Percentiles rank a stretch among this genome's conserved stretches.
phyloP scores from a whole-genome alignment of 2,113 vertebrate species.

The Chaetodon auriga region DNA sequence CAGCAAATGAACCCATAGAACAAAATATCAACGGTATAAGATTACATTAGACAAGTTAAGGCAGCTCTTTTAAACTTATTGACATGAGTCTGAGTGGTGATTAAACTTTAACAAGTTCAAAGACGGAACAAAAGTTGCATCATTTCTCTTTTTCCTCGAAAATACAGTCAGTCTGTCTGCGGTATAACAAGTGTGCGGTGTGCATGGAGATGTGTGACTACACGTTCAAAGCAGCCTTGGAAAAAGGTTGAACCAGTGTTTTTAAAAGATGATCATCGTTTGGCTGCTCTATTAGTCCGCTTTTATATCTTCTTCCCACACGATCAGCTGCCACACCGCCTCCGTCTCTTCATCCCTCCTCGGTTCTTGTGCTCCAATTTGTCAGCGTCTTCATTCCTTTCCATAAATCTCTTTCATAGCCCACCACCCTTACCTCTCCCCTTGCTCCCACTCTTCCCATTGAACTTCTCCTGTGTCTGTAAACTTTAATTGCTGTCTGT shows the following conservation, averaged over 20 bases:
- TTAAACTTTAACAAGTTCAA: not conserved
- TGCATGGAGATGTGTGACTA: not conserved
- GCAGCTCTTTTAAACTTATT: not conserved
- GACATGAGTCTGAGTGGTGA: not conserved
- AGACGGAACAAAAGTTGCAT: not conserved
- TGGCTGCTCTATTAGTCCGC: not conserved
- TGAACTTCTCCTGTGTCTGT: slow-evolving; percentile 5
- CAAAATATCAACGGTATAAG: not conserved
- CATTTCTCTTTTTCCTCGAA: not conserved
- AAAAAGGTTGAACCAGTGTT: slow-evolving; percentile 31
- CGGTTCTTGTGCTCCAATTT: slow-evolving; percentile 16
- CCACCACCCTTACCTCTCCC: not conserved
- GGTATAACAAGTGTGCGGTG: slow-evolving; percentile 4
- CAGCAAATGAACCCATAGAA: not conserved
- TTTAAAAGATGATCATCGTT: slow-evolving; percentile 27
- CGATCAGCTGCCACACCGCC: not conserved
- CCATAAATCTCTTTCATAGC: slow-evolving; percentile 23
- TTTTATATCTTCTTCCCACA: slow-evolving; percentile 23
- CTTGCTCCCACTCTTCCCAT: not conserved
- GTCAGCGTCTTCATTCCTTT: not conserved
- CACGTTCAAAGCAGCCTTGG: slow-evolving; percentile 23
- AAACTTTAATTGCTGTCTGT: slow-evolving; percentile 4
- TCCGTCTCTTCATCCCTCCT: not conserved
- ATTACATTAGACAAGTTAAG: not conserved
- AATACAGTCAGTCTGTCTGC: not conserved